phyloP scores from a whole-genome alignment of 2,113 vertebrate genomes.

The Xenotilapia flavipinnis region DNA sequence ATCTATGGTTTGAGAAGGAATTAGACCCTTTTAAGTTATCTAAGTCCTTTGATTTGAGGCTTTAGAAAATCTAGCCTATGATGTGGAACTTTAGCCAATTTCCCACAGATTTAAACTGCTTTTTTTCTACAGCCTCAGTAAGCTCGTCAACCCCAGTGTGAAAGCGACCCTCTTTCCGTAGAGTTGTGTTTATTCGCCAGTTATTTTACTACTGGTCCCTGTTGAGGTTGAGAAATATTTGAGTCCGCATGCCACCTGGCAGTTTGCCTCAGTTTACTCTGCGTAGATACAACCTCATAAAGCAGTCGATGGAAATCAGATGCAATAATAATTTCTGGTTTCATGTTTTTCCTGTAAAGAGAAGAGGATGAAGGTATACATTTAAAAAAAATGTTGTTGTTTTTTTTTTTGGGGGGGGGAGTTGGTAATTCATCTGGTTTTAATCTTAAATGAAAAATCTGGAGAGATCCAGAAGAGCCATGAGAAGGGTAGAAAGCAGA shows the following conservation, averaged over 20 bases:
- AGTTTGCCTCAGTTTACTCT: neutral
- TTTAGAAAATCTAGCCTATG: neutral
- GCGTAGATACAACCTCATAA: neutral
- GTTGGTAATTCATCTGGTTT: neutral
- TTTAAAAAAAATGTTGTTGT: neutral
- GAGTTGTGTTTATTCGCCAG: neutral
- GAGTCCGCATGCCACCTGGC: neutral
- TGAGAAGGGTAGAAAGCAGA: neutral
- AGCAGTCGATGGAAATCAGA: neutral
- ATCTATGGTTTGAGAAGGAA: neutral
- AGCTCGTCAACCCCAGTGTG: neutral
- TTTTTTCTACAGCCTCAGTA: neutral
- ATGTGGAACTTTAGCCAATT: neutral
- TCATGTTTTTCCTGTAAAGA: neutral
- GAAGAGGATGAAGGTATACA: neutral
- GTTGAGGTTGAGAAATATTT: neutral
- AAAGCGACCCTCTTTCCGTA: neutral
- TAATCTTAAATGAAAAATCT: neutral
- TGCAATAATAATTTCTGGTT: neutral
- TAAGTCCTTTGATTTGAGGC: neutral
- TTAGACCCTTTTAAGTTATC: neutral
- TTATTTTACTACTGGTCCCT: neutral
- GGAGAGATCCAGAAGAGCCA: neutral
- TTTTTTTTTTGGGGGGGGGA: rapidly evolving
- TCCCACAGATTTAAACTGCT: neutral